Conservation (phyloP, 1,140 invertebrate species). For the Zelostemma sp. region DNA sequence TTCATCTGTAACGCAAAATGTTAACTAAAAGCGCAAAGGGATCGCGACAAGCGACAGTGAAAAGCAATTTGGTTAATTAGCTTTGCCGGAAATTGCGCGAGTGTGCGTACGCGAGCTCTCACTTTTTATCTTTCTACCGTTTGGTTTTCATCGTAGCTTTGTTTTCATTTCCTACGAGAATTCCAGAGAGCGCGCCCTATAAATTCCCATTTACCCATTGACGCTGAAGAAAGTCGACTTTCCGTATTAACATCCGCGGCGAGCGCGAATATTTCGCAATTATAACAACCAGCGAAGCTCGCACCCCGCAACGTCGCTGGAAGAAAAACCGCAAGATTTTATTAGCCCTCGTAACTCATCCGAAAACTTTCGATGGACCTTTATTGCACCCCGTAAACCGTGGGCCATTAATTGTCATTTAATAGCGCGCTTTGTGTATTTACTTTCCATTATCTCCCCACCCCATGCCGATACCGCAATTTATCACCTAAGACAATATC, state of each 20-base stretch:
- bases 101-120: conserved; percentile 13
- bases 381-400: conserved; percentile 30
- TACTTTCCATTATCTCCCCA: not conserved
- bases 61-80: conserved; percentile 42
- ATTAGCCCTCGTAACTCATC: conserved; percentile 28
- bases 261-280: conserved; percentile 5
- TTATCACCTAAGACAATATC: not conserved
- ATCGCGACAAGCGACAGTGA: conserved; percentile 21
- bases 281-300: too few relatives aligned
- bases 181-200: conserved; percentile 19
- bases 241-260: conserved; percentile 10
- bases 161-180: conserved; percentile 32
- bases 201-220: conserved; percentile 21
- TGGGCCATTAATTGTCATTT: conserved; percentile 29
- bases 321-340: conserved; percentile 25
- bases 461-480: not conserved
- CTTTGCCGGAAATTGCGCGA: conserved; percentile 21
- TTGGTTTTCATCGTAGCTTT: conserved; percentile 33
- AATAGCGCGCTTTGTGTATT: conserved; percentile 18
- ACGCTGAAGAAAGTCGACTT: conserved; percentile 7
- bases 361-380: conserved; percentile 23
- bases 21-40: too few relatives aligned
- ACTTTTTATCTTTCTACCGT: conserved; percentile 28
- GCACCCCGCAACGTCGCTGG: too few relatives aligned
- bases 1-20: too few relatives aligned